Evolutionary conservation across 1,140 invertebrate genomes (phyloP).

Genomic region (Drusus annulatus): DNA sequence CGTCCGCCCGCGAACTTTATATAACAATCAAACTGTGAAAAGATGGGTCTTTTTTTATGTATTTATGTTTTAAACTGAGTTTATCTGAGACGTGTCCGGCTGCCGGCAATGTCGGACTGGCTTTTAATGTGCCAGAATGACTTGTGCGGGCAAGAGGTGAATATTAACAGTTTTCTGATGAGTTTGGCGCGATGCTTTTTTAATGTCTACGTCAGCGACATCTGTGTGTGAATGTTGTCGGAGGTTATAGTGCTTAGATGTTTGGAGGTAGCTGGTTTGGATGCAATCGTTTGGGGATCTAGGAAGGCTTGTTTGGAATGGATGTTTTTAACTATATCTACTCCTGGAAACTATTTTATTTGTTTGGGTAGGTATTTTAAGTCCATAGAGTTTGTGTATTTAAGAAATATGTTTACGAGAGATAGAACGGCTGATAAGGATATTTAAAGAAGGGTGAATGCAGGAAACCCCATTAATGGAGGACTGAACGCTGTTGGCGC

Average conservation of each 20-base stretch:
- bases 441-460: no score
- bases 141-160: neutral
- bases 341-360: no score
- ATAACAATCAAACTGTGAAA: constrained; percentile 25
- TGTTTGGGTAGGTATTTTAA: no score
- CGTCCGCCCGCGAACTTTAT: constrained; percentile 29
- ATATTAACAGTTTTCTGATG: neutral
- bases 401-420: no score
- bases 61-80: neutral
- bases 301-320: no score
- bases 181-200: neutral
- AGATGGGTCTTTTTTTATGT: no score
- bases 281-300: neutral
- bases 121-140: constrained; percentile 9
- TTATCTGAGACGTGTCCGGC: neutral
- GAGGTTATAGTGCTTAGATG: neutral
- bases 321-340: no score
- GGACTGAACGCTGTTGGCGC: no score
- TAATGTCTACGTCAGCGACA: neutral
- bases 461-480: no score
- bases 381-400: no score
- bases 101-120: neutral
- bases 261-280: neutral
- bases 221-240: neutral
- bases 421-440: no score